Percentiles rank a stretch among this genome's conserved stretches.
Evolutionary conservation across 2,888 invertebrate species (phyloP).

Genomic region (Callyntrura sp.): DNA sequence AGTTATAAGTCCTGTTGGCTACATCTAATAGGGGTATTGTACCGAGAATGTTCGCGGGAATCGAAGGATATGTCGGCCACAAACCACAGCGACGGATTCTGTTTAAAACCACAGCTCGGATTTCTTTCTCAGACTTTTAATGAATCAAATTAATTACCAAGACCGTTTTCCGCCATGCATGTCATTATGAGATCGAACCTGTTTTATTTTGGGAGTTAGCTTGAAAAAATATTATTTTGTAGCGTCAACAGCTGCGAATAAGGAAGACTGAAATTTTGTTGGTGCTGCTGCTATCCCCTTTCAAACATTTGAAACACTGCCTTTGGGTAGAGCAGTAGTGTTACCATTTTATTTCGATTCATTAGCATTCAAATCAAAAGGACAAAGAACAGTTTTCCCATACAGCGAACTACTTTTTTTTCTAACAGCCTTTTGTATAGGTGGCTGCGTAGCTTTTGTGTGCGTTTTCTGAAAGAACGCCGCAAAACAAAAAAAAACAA

Average conservation of each 20-base stretch:
- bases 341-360: background rate
- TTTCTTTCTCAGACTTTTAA: background rate
- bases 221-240: too few relatives aligned
- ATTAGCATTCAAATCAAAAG: background rate
- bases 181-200: too few relatives aligned
- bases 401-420: background rate
- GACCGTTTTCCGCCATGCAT: background rate
- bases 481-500: background rate
- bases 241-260: too few relatives aligned
- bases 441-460: too few relatives aligned
- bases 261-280: constrained; percentile 18
- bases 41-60: constrained; percentile 17
- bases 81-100: constrained; percentile 7
- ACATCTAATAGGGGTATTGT: background rate
- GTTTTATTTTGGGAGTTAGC: background rate
- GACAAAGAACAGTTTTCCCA: background rate
- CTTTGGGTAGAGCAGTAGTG: background rate
- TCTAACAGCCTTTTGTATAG: background rate
- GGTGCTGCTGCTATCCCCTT: background rate
- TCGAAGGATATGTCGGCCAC: too few relatives aligned
- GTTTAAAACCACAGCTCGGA: constrained; percentile 22
- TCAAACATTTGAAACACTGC: background rate
- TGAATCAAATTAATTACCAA: constrained; percentile 21
- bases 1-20: background rate
- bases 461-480: background rate